A percentile compares a stretch with the other conserved stretches of the same genome.
Conservation (phyloP, 2,797 vertebrate species). For the Danionella dracula region DNA sequence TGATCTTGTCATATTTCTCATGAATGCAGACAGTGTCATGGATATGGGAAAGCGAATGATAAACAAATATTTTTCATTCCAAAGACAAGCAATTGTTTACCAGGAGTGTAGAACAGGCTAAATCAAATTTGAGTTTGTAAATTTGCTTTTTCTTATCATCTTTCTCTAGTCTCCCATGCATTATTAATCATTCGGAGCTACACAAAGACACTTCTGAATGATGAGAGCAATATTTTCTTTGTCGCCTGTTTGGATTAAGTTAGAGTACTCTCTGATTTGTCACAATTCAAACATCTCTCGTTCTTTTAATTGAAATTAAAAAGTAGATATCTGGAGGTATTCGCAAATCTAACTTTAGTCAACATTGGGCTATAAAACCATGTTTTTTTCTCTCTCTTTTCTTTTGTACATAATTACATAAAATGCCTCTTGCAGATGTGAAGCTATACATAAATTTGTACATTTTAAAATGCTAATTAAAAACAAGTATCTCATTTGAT, state of each 20-base stretch:
- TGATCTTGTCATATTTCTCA: conserved; percentile 1
- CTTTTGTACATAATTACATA: too few species aligned
- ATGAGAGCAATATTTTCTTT: not conserved
- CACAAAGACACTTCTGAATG: not conserved
- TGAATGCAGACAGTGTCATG: not conserved
- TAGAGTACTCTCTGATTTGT: not conserved
- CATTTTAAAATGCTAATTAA: too few species aligned
- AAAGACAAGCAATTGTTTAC: not conserved
- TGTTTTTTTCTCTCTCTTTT: too few species aligned
- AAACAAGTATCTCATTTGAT: too few species aligned
- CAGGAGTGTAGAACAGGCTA: not conserved
- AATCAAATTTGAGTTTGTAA: not conserved
- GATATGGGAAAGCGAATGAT: not conserved
- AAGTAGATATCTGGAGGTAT: too few species aligned
- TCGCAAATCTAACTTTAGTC: too few species aligned
- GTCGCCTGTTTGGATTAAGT: not conserved
- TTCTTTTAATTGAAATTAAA: too few species aligned
- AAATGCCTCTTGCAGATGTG: too few species aligned
- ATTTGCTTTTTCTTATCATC: not conserved
- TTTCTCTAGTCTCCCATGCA: not conserved
- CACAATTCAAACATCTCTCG: too few species aligned
- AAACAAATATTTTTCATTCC: conserved; percentile 1
- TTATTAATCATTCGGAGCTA: not conserved
- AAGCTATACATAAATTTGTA: too few species aligned
- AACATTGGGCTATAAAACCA: too few species aligned